phyloP scores from a whole-genome alignment of 2,888 invertebrate genomes.

The Poecilobothrus nobilitatus region DNA sequence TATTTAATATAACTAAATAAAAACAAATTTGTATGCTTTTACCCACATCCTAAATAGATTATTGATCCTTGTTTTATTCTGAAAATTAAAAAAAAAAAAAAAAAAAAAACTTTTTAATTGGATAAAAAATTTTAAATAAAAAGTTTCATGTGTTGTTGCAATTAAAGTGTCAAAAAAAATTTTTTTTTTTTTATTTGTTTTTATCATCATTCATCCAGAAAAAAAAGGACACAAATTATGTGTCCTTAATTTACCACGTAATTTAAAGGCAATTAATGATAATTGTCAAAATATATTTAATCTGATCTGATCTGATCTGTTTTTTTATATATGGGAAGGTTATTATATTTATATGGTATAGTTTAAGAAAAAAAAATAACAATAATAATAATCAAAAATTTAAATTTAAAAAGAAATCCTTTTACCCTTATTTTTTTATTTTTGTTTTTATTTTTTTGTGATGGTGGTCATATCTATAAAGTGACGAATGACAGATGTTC shows the following conservation, averaged over 20 bases:
- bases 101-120: not conserved
- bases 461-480: not conserved
- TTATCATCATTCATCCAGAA: not conserved
- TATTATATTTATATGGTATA: not conserved
- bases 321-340: not conserved
- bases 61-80: too few relatives aligned
- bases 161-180: slow-evolving; percentile 2
- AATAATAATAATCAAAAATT: too few relatives aligned
- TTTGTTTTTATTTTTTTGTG: not conserved
- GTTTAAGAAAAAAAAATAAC: not conserved
- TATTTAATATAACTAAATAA: not conserved
- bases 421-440: too few relatives aligned
- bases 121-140: not conserved
- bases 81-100: not conserved
- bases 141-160: not conserved
- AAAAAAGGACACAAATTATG: not conserved
- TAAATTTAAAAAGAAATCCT: not conserved
- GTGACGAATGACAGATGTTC: not conserved
- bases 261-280: slow-evolving; percentile 4
- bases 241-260: not conserved
- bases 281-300: slow-evolving; percentile 2
- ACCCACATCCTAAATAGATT: too few relatives aligned
- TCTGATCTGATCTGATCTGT: not conserved
- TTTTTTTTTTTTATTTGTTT: not conserved
- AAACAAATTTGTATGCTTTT: not conserved